Conservation (phyloP, 1,140 invertebrate genomes). For the Colletes gigas region DNA sequence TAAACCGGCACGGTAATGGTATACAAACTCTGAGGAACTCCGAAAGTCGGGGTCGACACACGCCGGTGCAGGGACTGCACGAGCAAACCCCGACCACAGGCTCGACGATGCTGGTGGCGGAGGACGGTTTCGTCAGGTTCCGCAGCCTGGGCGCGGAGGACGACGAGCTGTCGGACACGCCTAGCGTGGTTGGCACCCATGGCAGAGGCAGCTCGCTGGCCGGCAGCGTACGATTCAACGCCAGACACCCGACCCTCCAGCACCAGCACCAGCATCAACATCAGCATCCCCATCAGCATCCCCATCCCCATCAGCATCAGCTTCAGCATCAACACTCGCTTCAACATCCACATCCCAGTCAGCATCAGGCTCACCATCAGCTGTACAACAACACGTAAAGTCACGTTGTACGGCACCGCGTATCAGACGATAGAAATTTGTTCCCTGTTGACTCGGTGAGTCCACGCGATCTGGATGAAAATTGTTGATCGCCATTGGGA, state of each 20-base stretch:
- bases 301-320: slow-evolving; percentile 61
- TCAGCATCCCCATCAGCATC: slow-evolving; percentile 58
- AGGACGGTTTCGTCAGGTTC: slow-evolving; percentile 92
- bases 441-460: slow-evolving; percentile 50
- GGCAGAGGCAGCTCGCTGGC: slow-evolving; percentile 76
- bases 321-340: slow-evolving; percentile 65
- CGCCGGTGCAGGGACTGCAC: slow-evolving; percentile 68
- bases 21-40: slow-evolving; percentile 73
- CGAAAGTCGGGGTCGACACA: slow-evolving; percentile 70
- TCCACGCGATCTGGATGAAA: neutral
- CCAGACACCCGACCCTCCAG: slow-evolving; percentile 70
- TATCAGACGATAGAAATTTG: slow-evolving; percentile 30
- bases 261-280: slow-evolving; percentile 65
- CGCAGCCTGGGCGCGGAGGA: slow-evolving; percentile 84
- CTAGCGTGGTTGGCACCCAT: slow-evolving; percentile 74
- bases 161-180: slow-evolving; percentile 75
- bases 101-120: slow-evolving; percentile 89
- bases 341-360: slow-evolving; percentile 61
- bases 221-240: slow-evolving; percentile 76
- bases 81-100: slow-evolving; percentile 77
- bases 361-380: slow-evolving; percentile 68
- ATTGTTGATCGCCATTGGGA: neutral
- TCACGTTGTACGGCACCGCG: slow-evolving; percentile 17
- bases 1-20: slow-evolving; percentile 78
- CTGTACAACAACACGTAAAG: slow-evolving; percentile 72